A percentile compares a stretch with the other conserved stretches of the same genome.
Evolutionary conservation across 2,797 vertebrate genomes (phyloP).

Genomic region (Nannoperca obscura): DNA sequence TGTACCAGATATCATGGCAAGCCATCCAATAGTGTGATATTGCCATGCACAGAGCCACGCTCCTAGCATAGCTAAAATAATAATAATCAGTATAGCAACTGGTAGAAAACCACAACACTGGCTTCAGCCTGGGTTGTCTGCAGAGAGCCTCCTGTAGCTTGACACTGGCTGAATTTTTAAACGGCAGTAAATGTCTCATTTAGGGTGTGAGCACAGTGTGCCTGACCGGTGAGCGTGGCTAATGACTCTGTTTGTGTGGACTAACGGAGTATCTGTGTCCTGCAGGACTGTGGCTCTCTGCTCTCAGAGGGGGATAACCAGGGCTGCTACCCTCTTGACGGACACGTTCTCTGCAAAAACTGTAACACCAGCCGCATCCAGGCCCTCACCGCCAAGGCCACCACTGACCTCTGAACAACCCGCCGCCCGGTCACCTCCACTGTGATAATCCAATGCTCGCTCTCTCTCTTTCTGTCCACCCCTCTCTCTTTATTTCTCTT

Average conservation of each 20-base stretch:
- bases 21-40: background rate
- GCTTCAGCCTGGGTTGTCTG: background rate
- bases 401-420: constrained; percentile 94
- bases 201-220: constrained; percentile 7
- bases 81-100: background rate
- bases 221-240: constrained; percentile 28
- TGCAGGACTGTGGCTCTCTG: constrained; percentile 94
- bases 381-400: constrained; percentile 96
- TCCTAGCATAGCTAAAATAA: background rate
- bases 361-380: constrained; percentile 97
- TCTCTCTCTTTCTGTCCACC: constrained; percentile 13
- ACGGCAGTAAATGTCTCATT: constrained; percentile 37
- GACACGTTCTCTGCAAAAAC: constrained; percentile 97
- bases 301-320: constrained; percentile 99
- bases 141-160: constrained; percentile 5
- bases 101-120: constrained; percentile 1
- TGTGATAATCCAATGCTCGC: constrained; percentile 59
- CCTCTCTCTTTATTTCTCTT: constrained; percentile 2
- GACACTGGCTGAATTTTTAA: constrained; percentile 28
- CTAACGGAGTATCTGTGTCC: constrained; percentile 66
- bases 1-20: too few species aligned
- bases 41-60: background rate
- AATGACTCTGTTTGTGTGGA: constrained; percentile 38
- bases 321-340: constrained; percentile 98
- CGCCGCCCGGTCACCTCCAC: constrained; percentile 54